Conservation (phyloP, 2,113 vertebrate species). For the Syrmaticus mikado region DNA sequence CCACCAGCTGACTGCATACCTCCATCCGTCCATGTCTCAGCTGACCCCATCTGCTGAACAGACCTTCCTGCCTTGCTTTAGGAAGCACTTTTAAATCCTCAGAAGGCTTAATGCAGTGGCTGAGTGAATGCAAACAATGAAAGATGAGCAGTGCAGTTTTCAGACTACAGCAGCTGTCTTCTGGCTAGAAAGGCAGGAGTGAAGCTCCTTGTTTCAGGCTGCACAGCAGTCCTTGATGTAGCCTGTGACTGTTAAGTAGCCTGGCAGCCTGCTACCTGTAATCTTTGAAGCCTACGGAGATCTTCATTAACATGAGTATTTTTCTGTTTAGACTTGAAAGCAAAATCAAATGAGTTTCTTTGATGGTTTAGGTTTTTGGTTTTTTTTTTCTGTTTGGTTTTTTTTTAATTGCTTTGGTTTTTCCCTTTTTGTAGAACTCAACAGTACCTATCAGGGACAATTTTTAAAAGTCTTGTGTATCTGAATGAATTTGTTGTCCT, state of each 20-base stretch:
- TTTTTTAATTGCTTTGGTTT: background rate
- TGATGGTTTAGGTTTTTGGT: background rate
- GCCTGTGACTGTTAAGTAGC: background rate
- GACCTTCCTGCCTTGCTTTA: background rate
- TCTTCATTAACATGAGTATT: background rate
- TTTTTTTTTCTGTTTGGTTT: background rate
- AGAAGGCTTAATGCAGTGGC: background rate
- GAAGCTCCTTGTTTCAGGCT: background rate
- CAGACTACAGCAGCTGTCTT: background rate
- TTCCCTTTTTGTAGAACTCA: conserved; percentile 21
- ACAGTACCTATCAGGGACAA: background rate
- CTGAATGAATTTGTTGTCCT: background rate
- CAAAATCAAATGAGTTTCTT: background rate
- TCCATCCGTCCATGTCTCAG: background rate
- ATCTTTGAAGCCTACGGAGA: background rate
- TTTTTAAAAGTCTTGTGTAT: background rate
- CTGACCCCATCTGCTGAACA: background rate
- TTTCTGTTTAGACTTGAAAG: background rate
- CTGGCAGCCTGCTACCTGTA: background rate
- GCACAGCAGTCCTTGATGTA: background rate
- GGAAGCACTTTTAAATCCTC: background rate
- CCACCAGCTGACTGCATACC: background rate
- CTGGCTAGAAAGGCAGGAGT: background rate
- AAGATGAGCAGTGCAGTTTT: background rate
- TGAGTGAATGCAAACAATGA: background rate